Conservation (phyloP, 2,888 invertebrate species). For the Pyralis farinalis region DNA sequence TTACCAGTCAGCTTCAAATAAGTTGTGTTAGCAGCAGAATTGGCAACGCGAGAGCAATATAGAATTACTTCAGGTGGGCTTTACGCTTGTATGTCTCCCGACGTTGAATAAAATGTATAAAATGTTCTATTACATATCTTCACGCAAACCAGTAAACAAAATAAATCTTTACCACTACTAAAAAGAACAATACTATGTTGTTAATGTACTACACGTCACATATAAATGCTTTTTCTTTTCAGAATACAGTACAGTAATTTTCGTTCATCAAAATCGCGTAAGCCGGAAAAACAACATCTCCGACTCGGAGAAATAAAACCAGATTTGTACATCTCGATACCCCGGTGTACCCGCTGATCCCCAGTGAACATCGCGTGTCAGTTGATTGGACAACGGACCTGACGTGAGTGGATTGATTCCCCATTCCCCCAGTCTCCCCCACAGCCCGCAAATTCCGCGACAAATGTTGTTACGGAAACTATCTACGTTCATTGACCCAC, state of each 20-base stretch:
- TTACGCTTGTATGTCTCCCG: too few species aligned
- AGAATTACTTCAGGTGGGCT: too few species aligned
- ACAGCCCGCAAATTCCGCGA: constrained; percentile 43
- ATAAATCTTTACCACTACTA: too few species aligned
- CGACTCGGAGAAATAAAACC: constrained; percentile 3
- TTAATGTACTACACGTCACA: too few species aligned
- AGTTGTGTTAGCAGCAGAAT: too few species aligned
- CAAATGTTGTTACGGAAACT: constrained; percentile 69
- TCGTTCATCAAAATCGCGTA: background rate
- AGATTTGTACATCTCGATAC: constrained; percentile 24
- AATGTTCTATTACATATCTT: too few species aligned
- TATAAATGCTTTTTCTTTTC: too few species aligned
- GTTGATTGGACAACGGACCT: constrained; percentile 73
- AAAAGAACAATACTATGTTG: too few species aligned
- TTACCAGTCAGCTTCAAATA: too few species aligned
- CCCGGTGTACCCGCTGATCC: constrained; percentile 46
- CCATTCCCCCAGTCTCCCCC: constrained; percentile 21
- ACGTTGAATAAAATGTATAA: too few species aligned
- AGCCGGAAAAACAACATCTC: background rate
- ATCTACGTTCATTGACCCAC: constrained; percentile 59
- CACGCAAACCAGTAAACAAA: too few species aligned
- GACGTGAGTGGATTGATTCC: constrained; percentile 76
- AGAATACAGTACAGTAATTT: background rate
- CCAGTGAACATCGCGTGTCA: constrained; percentile 67
- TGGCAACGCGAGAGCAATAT: too few species aligned